A percentile compares a stretch with the other conserved stretches of the same genome.
Evolutionary conservation across 2,888 invertebrate species (phyloP).

Genomic region (Ophion ellenae): DNA sequence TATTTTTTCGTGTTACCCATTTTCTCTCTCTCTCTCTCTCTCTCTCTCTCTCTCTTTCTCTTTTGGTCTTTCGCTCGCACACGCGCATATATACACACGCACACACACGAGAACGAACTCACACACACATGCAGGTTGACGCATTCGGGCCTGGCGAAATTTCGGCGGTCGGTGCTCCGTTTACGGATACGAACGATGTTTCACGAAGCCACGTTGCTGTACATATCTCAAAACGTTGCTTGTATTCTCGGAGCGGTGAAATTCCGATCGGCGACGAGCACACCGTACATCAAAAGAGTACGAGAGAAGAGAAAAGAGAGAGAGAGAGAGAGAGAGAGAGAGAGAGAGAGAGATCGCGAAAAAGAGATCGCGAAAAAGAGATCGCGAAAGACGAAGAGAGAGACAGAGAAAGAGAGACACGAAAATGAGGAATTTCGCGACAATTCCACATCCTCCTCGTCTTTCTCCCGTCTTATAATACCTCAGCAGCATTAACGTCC

Average conservation of each 20-base stretch:
- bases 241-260: slow-evolving; percentile 51
- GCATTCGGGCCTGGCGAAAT: slow-evolving; percentile 44
- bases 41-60: slow-evolving; percentile 1
- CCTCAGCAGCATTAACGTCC: too few relatives aligned
- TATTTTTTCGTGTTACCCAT: too few relatives aligned
- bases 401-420: not conserved
- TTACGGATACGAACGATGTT: slow-evolving; percentile 62
- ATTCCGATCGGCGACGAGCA: slow-evolving; percentile 32
- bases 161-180: slow-evolving; percentile 63
- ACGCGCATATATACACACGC: too few relatives aligned
- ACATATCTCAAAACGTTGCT: slow-evolving; percentile 28
- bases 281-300: slow-evolving; percentile 1
- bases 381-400: too few relatives aligned
- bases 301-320: slow-evolving; percentile 10
- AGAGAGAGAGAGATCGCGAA: not conserved
- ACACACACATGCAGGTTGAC: not conserved
- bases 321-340: slow-evolving; percentile 7
- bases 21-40: not conserved
- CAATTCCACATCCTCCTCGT: slow-evolving; percentile 24
- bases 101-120: not conserved
- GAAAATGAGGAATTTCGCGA: slow-evolving; percentile 38
- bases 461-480: not conserved
- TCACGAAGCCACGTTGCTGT: slow-evolving; percentile 59
- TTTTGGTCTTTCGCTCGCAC: not conserved
- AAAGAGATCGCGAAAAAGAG: too few relatives aligned